Conservation (phyloP, 2,797 vertebrate species). For the Parauchenoglanis punctatus region DNA sequence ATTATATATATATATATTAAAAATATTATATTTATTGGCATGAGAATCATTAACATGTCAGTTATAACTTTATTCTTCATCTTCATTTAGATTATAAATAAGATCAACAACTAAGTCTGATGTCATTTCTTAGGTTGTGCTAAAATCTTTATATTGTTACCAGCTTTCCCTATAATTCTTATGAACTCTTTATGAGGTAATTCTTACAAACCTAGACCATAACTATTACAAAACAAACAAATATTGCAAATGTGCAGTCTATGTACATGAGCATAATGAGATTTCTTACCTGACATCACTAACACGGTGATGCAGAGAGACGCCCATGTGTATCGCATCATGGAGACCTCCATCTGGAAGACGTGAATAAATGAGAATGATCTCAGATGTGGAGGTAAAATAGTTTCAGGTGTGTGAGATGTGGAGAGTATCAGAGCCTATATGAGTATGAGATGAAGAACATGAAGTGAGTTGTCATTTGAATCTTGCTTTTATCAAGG, state of each 20-base stretch:
- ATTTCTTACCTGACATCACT: neutral
- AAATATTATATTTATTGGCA: neutral
- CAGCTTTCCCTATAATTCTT: neutral
- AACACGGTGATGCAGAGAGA: neutral
- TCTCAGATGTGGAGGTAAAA: neutral
- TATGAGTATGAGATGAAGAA: neutral
- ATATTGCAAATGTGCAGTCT: neutral
- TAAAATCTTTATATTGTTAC: neutral
- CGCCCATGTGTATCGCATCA: neutral
- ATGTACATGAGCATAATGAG: neutral
- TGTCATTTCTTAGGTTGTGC: neutral
- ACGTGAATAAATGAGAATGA: neutral
- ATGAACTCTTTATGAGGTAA: neutral
- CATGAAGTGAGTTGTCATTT: neutral
- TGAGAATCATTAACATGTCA: neutral
- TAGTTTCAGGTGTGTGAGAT: neutral
- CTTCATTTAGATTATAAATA: neutral
- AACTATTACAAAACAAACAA: neutral
- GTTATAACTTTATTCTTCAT: neutral
- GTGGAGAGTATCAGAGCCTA: neutral
- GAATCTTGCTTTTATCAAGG: neutral
- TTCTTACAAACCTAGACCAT: neutral
- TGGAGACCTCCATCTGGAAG: neutral
- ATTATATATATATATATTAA: neutral
- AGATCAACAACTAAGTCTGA: neutral